phyloP scores from a whole-genome alignment of 2,888 invertebrate species.

The Plagodis pulveraria region DNA sequence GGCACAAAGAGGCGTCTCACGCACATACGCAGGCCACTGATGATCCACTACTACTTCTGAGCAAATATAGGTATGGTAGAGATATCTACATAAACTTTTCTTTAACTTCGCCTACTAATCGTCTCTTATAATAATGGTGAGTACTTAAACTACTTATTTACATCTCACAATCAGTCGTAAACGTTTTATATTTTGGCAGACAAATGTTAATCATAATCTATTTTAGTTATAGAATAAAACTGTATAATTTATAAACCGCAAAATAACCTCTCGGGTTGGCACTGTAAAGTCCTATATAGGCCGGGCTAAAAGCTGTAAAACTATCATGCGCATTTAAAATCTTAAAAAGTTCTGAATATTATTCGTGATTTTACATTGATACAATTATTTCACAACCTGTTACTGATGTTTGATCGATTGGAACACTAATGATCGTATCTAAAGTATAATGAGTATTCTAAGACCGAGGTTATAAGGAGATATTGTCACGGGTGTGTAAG shows the following conservation, averaged over 20 bases:
- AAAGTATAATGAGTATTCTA: conserved; percentile 52
- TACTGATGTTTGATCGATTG: conserved; percentile 59
- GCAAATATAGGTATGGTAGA: conserved; percentile 83
- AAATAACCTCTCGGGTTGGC: conserved; percentile 65
- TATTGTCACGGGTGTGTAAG: conserved; percentile 75
- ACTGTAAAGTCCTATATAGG: conserved; percentile 73
- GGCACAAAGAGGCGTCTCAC: conserved; percentile 80
- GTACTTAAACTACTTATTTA: conserved; percentile 79
- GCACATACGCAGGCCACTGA: conserved; percentile 67
- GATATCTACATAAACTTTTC: conserved; percentile 73
- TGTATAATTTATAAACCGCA: conserved; percentile 53
- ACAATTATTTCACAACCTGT: conserved; percentile 78
- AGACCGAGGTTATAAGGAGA: conserved; percentile 68
- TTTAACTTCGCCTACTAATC: conserved; percentile 60
- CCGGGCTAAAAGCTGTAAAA: conserved; percentile 76
- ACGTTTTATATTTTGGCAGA: conserved; percentile 78
- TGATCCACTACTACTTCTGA: conserved; percentile 74
- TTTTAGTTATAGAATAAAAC: conserved; percentile 45
- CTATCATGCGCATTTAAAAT: conserved; percentile 65
- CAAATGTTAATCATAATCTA: conserved; percentile 34
- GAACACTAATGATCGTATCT: conserved; percentile 54
- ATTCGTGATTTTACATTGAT: conserved; percentile 54
- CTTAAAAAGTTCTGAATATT: conserved; percentile 61
- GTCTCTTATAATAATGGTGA: conserved; percentile 73
- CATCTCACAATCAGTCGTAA: conserved; percentile 84